A percentile compares a stretch with the other conserved stretches of the same genome.
Evolutionary conservation across 2,888 invertebrate species (phyloP).

Genomic region (Epistrophella euchroma): DNA sequence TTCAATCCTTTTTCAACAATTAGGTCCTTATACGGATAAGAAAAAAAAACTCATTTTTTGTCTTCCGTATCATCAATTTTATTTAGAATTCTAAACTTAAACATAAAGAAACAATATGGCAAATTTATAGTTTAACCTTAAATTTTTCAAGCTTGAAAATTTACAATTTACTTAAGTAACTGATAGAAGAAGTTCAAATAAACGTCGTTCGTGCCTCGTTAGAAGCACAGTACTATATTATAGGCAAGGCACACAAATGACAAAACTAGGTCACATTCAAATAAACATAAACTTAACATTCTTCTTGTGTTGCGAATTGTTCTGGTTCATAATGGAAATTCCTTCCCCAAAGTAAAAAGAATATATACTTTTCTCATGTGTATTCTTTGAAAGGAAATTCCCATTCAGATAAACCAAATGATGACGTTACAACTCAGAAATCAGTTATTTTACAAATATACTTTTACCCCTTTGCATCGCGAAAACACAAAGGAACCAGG

Average conservation of each 20-base stretch:
- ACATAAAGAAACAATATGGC: not conserved
- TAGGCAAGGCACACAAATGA: not conserved
- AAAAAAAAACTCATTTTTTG: not conserved
- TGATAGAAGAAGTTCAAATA: slow-evolving; percentile 1
- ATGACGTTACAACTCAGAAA: slow-evolving; percentile 36
- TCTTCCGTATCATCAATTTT: not conserved
- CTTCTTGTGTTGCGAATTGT: slow-evolving; percentile 18
- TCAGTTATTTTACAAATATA: slow-evolving; percentile 40
- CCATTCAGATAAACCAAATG: slow-evolving; percentile 36
- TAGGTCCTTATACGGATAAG: too few species aligned
- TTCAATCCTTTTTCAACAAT: too few species aligned
- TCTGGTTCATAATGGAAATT: slow-evolving; percentile 13
- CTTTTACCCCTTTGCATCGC: slow-evolving; percentile 28
- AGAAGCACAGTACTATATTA: not conserved
- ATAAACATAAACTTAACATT: slow-evolving; percentile 24
- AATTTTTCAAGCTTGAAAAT: not conserved
- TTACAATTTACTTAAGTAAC: not conserved
- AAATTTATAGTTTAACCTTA: not conserved
- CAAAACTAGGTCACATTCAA: slow-evolving; percentile 29
- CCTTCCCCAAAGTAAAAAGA: not conserved
- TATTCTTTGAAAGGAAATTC: slow-evolving; percentile 13
- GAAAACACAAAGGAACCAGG: slow-evolving; percentile 14
- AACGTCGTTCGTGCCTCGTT: not conserved
- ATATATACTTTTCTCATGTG: slow-evolving; percentile 14
- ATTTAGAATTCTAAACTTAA: not conserved